Evolutionary conservation across 2,797 vertebrate species (phyloP), one percentile per base, ranked within the genome.

Genomic region (Bufotes viridis): DNA sequence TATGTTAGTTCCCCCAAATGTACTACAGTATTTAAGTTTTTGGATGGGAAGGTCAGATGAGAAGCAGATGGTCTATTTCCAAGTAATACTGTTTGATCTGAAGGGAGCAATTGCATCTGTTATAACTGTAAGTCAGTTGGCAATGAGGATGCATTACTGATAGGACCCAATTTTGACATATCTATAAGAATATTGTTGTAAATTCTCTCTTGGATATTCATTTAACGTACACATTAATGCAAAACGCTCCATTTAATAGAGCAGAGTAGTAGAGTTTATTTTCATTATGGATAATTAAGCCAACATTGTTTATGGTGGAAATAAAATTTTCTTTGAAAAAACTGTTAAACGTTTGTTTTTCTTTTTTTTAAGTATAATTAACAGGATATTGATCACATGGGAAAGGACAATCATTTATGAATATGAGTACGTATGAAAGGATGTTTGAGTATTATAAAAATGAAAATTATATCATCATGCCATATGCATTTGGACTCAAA

Each of bases 21-120:
- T 53, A 29, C 65, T 81, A 57, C 51, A 42, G 57, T 87, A 26
- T 76, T 87, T 15, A 63, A 60, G 29, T 82, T 87, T 82, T 57
- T 87, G 70, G 24, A 82, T 72, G 58, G 42, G 17, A 29, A 87
- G 87, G 74, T 82, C 72, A 78, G 34, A 51, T n/a, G 61, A 74
- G 69, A 75, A 74, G 80, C 86, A 87, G 69, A 72, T 82, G 79
- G 53, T 63, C 87, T 83, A 42, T 69, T 69, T 84, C 55, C 82
- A 58, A 60, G 65, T 81, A 58, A 53, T 74, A 88, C 22, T 72
- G 29, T 79, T 84, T 78, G 22, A 72, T 79, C 82, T 74, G 72
- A 10, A 76, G 82, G 63, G 76, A 79, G 81, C 79, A 60, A 78
- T 80, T 84, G 61, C 51, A 78, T 72, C 69, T 51, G 75, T 51